phyloP scores from a whole-genome alignment of 2,888 invertebrate genomes.

The Lissonota sp. region DNA sequence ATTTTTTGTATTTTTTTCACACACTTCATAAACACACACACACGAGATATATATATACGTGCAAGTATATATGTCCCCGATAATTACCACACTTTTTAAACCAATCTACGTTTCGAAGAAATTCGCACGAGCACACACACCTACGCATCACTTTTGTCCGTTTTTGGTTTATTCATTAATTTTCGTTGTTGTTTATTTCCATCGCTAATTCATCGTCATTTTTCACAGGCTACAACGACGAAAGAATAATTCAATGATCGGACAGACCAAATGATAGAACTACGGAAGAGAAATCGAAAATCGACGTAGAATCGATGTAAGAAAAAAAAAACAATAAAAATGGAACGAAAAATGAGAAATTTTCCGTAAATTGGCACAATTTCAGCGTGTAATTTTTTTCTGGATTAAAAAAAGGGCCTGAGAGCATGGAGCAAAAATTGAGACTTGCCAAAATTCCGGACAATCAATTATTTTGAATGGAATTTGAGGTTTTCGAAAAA shows the following conservation, averaged over 20 bases:
- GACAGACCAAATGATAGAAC: conserved; percentile 65
- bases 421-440: neutral
- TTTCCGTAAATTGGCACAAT: neutral
- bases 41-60: conserved; percentile 57
- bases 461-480: too few relatives aligned
- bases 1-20: conserved; percentile 2
- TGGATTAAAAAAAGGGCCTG: neutral
- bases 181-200: conserved; percentile 21
- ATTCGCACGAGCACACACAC: conserved; percentile 64
- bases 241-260: conserved; percentile 59
- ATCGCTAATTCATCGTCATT: conserved; percentile 30
- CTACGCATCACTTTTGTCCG: conserved; percentile 43
- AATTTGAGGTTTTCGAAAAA: conserved; percentile 12
- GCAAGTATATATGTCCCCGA: conserved; percentile 58
- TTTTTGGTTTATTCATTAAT: conserved; percentile 14
- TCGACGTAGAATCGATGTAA: conserved; percentile 19
- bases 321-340: conserved; percentile 35
- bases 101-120: conserved; percentile 60
- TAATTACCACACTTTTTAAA: conserved; percentile 62
- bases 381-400: neutral
- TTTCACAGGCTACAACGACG: conserved; percentile 64
- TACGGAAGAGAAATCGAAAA: conserved; percentile 52
- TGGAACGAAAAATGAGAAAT: neutral
- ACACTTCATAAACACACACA: conserved; percentile 28
- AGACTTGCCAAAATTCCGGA: too few relatives aligned